Conservation (phyloP, 2,113 vertebrate genomes). For the Aptenodytes patagonicus region DNA sequence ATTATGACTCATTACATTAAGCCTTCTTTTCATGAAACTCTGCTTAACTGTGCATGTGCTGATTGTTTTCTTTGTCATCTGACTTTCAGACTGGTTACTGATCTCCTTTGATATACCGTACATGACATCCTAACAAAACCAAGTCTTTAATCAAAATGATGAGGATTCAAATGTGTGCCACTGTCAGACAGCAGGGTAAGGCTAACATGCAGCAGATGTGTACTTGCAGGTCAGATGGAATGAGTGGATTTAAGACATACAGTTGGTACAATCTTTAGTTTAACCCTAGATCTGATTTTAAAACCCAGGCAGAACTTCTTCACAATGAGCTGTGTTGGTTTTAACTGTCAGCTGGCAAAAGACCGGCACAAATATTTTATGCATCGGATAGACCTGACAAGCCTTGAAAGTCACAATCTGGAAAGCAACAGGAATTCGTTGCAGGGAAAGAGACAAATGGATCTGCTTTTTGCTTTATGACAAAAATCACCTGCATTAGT, state of each 20-base stretch:
- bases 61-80: slow-evolving; percentile 77
- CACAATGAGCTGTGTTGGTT: neutral
- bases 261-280: slow-evolving; percentile 62
- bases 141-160: slow-evolving; percentile 82
- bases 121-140: slow-evolving; percentile 77
- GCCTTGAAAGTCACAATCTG: neutral
- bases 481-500: neutral
- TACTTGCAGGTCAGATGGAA: slow-evolving; percentile 79
- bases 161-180: slow-evolving; percentile 74
- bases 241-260: slow-evolving; percentile 70
- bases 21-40: slow-evolving; percentile 57
- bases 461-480: neutral
- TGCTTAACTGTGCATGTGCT: slow-evolving; percentile 66
- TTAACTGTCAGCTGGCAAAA: neutral
- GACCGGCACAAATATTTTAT: neutral
- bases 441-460: neutral
- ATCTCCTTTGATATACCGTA: slow-evolving; percentile 81
- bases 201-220: slow-evolving; percentile 71
- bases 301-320: slow-evolving; percentile 40
- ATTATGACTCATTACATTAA: slow-evolving; percentile 73
- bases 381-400: neutral
- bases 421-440: neutral
- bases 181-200: slow-evolving; percentile 69
- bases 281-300: slow-evolving; percentile 65
- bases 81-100: slow-evolving; percentile 80